These are phyloP conservation scores for Brachyptera putata DNA, from an alignment of 2,888 invertebrate genomes.

Conservation along the genomic window DNA sequence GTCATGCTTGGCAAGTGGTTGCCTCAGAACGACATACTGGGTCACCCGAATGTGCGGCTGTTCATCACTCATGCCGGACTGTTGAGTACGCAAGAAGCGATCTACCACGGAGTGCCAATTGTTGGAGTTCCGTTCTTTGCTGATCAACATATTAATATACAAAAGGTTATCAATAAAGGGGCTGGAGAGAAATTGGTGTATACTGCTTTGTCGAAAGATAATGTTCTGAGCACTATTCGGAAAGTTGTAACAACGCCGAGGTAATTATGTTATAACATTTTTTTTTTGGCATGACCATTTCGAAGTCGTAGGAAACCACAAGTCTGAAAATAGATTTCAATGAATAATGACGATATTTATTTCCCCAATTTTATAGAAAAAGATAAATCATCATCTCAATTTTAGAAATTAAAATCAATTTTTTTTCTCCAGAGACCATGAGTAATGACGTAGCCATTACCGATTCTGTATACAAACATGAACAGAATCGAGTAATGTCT, in stretches of 20 bases:
- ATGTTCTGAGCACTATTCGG: slow-evolving; percentile 36
- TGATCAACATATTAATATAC: slow-evolving; percentile 45
- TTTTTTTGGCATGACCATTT: no score
- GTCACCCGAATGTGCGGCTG: slow-evolving; percentile 46
- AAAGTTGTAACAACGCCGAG: slow-evolving; percentile 35
- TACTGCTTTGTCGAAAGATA: slow-evolving; percentile 35
- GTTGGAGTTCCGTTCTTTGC: slow-evolving; percentile 52
- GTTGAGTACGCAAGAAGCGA: slow-evolving; percentile 48
- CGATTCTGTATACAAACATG: no score
- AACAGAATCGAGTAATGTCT: no score
- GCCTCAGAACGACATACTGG: slow-evolving; percentile 46
- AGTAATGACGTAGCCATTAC: no score
- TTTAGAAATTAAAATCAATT: no score
- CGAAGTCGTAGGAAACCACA: no score
- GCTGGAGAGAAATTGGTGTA: slow-evolving; percentile 40
- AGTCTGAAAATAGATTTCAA: no score
- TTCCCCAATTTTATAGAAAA: no score
- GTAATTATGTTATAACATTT: slow-evolving; percentile 34
- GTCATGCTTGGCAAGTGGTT: slow-evolving; percentile 46
- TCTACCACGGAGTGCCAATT: slow-evolving; percentile 49
- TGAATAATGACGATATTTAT: no score
- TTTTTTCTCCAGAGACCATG: no score
- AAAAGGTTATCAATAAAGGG: slow-evolving; percentile 38
- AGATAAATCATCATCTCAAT: no score
- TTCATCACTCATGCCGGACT: slow-evolving; percentile 51